A percentile compares a stretch with the other conserved stretches of the same genome.
These are phyloP conservation scores for Nylanderia fulva DNA, from an alignment of 1,140 invertebrate genomes.

Conservation along the genomic window DNA sequence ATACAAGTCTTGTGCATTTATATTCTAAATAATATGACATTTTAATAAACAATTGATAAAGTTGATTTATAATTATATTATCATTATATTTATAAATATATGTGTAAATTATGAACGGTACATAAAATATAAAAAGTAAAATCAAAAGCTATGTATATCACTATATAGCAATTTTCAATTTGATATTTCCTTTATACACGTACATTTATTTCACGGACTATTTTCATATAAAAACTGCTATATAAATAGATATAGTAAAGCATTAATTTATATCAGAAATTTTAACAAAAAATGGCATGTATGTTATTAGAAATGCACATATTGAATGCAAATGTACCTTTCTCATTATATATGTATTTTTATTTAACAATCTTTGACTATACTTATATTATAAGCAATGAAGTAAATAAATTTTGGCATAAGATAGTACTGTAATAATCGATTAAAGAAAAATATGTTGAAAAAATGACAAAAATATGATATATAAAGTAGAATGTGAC, in stretches of 20 bases:
- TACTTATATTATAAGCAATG: slow-evolving; percentile 65
- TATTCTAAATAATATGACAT: slow-evolving; percentile 7
- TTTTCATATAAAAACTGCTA: slow-evolving; percentile 26
- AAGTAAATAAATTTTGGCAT: slow-evolving; percentile 57
- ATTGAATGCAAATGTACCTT: slow-evolving; percentile 20
- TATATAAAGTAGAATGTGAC: slow-evolving; percentile 56
- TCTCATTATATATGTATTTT: slow-evolving; percentile 55
- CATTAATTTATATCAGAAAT: neutral
- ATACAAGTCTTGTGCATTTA: neutral
- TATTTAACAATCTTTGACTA: slow-evolving; percentile 73
- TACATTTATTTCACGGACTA: slow-evolving; percentile 15
- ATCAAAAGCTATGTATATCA: neutral
- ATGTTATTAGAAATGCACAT: slow-evolving; percentile 36
- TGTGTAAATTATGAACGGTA: neutral
- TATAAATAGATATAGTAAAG: neutral
- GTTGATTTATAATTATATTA: neutral
- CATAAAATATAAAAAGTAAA: slow-evolving; percentile 24
- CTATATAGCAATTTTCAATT: neutral
- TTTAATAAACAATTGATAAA: slow-evolving; percentile 19
- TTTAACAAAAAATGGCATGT: slow-evolving; percentile 18
- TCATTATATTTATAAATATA: neutral
- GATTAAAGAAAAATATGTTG: slow-evolving; percentile 56
- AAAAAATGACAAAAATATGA: slow-evolving; percentile 60
- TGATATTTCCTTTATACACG: neutral
- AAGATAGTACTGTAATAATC: slow-evolving; percentile 31